These are phyloP conservation scores for Esox niger DNA, from an alignment of 2,113 vertebrate genomes.

Conservation along the genomic window DNA sequence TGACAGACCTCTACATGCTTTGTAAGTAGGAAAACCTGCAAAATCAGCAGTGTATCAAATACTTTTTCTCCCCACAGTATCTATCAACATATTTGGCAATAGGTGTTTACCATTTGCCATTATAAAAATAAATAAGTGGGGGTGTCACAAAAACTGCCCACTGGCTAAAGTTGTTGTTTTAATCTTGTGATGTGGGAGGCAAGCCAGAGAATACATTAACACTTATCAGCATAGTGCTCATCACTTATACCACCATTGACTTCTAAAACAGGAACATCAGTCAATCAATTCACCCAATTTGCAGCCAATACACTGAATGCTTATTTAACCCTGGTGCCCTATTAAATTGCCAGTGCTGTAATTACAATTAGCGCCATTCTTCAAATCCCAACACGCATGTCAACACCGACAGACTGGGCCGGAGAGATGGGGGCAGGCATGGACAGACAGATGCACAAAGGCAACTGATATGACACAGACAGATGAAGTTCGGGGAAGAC, in stretches of 20 bases:
- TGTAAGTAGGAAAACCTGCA: too few relatives aligned
- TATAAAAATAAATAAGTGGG: too few relatives aligned
- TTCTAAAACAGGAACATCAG: neutral
- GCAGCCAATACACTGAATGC: neutral
- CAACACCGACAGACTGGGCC: neutral
- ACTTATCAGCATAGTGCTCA: neutral
- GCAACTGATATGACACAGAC: too few relatives aligned
- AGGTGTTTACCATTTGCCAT: too few relatives aligned
- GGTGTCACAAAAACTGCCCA: too few relatives aligned
- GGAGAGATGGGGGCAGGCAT: too few relatives aligned
- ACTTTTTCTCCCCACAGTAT: too few relatives aligned
- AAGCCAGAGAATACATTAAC: neutral
- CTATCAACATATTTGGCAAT: too few relatives aligned
- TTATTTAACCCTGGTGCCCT: neutral
- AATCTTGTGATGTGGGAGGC: neutral
- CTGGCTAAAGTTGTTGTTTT: neutral
- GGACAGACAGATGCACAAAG: neutral
- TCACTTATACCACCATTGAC: neutral
- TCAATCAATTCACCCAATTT: neutral
- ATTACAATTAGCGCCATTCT: conserved; percentile 1
- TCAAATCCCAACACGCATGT: neutral
- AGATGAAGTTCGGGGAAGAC: too few relatives aligned
- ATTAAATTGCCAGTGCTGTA: neutral
- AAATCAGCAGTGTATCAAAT: too few relatives aligned
- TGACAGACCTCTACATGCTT: too few relatives aligned